phyloP scores from a whole-genome alignment of 2,797 vertebrate genomes.

The Schizopygopsis malacanthus region DNA sequence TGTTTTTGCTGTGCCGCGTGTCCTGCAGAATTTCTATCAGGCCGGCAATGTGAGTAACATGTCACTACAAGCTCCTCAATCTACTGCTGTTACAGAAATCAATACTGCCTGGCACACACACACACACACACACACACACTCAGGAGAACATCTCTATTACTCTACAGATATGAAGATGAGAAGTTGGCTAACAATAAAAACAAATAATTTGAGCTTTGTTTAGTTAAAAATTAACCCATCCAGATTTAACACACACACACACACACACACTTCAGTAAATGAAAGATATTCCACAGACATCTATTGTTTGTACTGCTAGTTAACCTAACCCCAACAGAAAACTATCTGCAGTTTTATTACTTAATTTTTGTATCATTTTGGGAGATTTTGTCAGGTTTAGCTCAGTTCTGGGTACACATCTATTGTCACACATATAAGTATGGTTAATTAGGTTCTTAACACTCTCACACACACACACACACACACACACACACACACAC shows the following conservation, averaged over 20 bases:
- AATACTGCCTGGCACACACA: not conserved
- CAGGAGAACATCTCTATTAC: too few relatives aligned
- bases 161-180: too few relatives aligned
- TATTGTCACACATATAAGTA: too few relatives aligned
- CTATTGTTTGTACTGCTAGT: not conserved
- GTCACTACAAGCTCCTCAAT: slow-evolving; percentile 77
- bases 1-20: slow-evolving; percentile 11
- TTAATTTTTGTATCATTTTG: not conserved
- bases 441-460: not conserved
- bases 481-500: not conserved
- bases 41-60: slow-evolving; percentile 71
- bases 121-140: not conserved
- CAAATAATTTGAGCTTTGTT: too few relatives aligned
- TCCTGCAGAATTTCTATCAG: slow-evolving; percentile 55
- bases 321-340: not conserved
- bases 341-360: not conserved
- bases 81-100: slow-evolving; percentile 78
- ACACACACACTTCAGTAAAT: too few relatives aligned
- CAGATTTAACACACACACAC: not conserved
- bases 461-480: too few relatives aligned
- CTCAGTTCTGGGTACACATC: not conserved
- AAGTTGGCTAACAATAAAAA: too few relatives aligned
- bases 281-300: not conserved
- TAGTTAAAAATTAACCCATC: too few relatives aligned
- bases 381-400: not conserved